Percentiles rank a stretch among this genome's conserved stretches.
These are phyloP conservation scores for Neoniphon sammara DNA, from an alignment of 2,797 vertebrate genomes.

Conservation along the genomic window DNA sequence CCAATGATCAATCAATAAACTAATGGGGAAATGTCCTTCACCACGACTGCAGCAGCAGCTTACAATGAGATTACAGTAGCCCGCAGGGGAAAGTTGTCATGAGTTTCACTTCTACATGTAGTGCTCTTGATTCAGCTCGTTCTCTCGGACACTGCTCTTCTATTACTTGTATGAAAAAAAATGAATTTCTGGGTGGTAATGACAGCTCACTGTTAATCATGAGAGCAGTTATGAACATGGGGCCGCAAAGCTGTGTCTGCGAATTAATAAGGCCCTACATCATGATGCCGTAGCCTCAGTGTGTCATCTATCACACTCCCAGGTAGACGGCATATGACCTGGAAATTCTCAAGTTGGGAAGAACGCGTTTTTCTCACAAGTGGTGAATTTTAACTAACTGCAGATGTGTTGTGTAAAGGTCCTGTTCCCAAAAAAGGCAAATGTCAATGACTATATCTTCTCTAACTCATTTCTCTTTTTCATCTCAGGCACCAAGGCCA, in stretches of 20 bases:
- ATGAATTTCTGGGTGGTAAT: not conserved
- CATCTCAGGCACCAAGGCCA: constrained; percentile 93
- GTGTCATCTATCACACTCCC: constrained; percentile 1
- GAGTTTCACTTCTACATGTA: not conserved
- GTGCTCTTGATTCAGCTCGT: not conserved
- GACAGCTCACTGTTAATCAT: constrained; percentile 13
- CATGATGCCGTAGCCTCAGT: constrained; percentile 1
- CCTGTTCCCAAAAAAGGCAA: not conserved
- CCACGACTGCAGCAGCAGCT: constrained; percentile 3
- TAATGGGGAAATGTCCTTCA: not conserved
- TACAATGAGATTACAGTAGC: not conserved
- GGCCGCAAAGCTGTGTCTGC: not conserved
- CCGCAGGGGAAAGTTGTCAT: not conserved
- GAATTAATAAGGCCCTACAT: not conserved
- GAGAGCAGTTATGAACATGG: constrained; percentile 5
- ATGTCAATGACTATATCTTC: not conserved
- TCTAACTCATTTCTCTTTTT: constrained; percentile 39
- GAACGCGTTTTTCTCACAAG: not conserved
- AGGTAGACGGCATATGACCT: not conserved
- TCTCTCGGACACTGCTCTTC: not conserved
- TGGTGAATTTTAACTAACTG: not conserved
- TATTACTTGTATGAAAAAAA: constrained; percentile 3
- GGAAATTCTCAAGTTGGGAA: not conserved
- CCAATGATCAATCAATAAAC: not conserved
- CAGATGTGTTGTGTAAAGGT: not conserved